phyloP scores from a whole-genome alignment of 1,140 invertebrate genomes.

The Ruditapes philippinarum region DNA sequence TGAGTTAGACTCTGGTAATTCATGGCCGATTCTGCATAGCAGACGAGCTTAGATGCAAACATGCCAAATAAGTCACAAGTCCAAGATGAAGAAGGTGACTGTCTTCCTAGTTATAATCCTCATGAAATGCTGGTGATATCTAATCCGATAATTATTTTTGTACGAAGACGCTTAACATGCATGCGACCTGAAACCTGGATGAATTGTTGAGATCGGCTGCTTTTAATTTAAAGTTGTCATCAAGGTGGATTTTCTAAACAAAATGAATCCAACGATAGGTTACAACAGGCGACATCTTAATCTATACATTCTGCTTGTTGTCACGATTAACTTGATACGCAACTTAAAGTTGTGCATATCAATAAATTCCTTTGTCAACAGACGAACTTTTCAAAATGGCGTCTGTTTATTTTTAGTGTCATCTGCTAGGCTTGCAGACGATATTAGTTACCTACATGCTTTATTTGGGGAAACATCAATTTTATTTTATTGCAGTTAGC shows the following conservation, averaged over 20 bases:
- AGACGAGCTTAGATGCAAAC: slow-evolving; percentile 13
- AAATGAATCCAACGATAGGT: too few species aligned
- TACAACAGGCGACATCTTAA: too few species aligned
- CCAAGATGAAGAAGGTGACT: neutral
- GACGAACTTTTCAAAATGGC: slow-evolving; percentile 50
- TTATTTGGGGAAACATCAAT: neutral
- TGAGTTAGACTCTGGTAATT: neutral
- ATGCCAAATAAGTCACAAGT: slow-evolving; percentile 10
- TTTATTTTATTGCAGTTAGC: neutral
- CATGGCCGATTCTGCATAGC: neutral
- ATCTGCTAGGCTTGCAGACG: slow-evolving; percentile 38
- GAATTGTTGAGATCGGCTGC: neutral
- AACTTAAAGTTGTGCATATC: too few species aligned
- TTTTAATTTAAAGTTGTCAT: too few species aligned
- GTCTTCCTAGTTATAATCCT: neutral
- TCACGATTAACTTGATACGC: too few species aligned
- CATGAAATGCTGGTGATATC: neutral
- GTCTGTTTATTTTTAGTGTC: neutral
- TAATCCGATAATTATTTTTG: too few species aligned
- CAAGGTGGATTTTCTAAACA: too few species aligned
- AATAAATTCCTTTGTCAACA: neutral
- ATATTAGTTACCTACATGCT: neutral
- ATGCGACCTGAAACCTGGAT: neutral
- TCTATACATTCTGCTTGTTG: too few species aligned
- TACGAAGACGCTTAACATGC: neutral